A percentile compares a stretch with the other conserved stretches of the same genome.
Conservation (phyloP, 2,113 vertebrate species). For the Steatornis caripensis region DNA sequence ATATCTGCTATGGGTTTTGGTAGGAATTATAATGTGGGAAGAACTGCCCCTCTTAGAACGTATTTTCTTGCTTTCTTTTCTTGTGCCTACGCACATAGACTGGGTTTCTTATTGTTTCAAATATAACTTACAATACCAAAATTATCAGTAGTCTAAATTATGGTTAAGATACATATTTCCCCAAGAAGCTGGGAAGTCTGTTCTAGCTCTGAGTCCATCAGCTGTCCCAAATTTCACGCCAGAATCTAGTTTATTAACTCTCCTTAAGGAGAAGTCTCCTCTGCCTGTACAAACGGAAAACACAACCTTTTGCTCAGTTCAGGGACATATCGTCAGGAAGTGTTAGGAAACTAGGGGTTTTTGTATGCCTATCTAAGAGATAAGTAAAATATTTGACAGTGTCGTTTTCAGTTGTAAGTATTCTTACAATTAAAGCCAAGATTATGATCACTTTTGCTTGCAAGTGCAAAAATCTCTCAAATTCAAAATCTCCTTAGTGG, state of each 20-base stretch:
- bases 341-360: rapidly evolving
- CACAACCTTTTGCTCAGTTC: neutral
- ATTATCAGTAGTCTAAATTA: neutral
- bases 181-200: too few relatives aligned
- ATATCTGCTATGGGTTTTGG: neutral
- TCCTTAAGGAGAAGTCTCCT: neutral
- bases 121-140: neutral
- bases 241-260: neutral
- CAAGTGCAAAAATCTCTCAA: neutral
- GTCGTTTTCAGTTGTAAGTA: neutral
- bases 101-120: neutral
- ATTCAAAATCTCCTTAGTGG: neutral
- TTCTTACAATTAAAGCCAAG: neutral
- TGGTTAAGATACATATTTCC: neutral
- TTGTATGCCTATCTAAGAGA: neutral
- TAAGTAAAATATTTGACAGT: neutral
- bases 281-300: neutral
- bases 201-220: neutral
- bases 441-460: neutral
- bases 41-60: neutral
- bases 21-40: neutral
- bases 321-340: neutral
- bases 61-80: neutral
- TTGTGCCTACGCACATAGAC: neutral
- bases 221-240: neutral